Evolutionary conservation across 2,113 vertebrate genomes (phyloP).

Genomic region (Erinaceus europaeus): DNA sequence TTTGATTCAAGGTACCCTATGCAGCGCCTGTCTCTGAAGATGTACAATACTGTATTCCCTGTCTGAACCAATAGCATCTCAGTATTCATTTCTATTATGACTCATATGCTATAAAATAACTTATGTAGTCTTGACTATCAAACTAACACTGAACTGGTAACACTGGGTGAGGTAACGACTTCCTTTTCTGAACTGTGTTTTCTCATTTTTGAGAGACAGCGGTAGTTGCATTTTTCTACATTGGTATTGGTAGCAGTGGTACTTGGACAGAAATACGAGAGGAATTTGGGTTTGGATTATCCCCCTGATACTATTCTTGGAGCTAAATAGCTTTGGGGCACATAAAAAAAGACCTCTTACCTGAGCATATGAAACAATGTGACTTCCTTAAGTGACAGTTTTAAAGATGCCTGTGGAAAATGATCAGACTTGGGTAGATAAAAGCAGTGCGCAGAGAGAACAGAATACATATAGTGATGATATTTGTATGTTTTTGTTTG

Average conservation of each 20-base stretch:
- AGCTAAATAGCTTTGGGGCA: constrained; percentile 9
- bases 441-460: constrained; percentile 29
- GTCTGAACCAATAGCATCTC: constrained; percentile 3
- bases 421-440: constrained; percentile 10
- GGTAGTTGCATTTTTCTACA: neutral
- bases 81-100: neutral
- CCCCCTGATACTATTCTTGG: neutral
- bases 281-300: constrained; percentile 12
- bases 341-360: neutral
- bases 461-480: neutral
- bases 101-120: too few relatives aligned
- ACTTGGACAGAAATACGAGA: neutral
- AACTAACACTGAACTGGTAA: neutral
- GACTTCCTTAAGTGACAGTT: constrained; percentile 4
- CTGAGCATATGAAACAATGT: neutral
- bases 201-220: constrained; percentile 35
- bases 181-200: neutral
- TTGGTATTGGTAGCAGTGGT: neutral
- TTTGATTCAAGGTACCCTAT: too few relatives aligned
- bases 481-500: constrained; percentile 64
- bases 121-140: too few relatives aligned
- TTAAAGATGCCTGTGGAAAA: constrained; percentile 10
- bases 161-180: neutral
- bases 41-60: neutral
- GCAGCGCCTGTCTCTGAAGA: neutral